Evolutionary conservation across 2,797 vertebrate genomes (phyloP), one percentile per base, ranked within the genome.

Genomic region (Liparis tanakae): DNA sequence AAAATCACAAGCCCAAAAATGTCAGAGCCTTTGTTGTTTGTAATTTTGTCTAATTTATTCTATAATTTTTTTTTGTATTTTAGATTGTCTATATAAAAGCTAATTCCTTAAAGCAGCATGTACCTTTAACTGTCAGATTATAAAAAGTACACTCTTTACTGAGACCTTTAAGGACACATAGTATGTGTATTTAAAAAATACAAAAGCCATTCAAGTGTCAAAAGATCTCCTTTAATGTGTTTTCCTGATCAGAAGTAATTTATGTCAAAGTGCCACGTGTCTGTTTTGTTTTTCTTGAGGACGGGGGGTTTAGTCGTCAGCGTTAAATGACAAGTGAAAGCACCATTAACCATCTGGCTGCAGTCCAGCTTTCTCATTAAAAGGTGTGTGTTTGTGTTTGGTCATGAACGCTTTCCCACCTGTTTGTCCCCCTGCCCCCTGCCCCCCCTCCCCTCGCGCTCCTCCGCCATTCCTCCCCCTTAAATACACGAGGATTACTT

Each of bases 401-500:
- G 70, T 62, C 66, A 53, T 74, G 77, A 70, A 64, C 43, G 74
- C 65, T 85, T 86, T 75, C 72, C 84, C 85, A 83, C 78, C 79
- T 82, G 82, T 84, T 69, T 84, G 51, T 69, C 51, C 44, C 33
- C 13, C 41, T 8, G 25, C 18, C 30, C 39, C 55, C 39, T 1
- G 1, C 1, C 15, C 2, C 9, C 46, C 54, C 60, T 30, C 61
- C 17, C 57, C 3, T 41, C 39, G 39, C 10, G 39, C 15, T 51
- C 20, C 8, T 46, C 60, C 46, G 1, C 17, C 67, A 57, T 62
- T 39, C 51, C 60, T 46, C 53, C 65, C 57, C 51, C 34, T 63
- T 73, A 86, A 88, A 88, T 82, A 86, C 72, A 70, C 50, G 69
- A 70, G 85, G 88, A 89, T 89, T 88, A 86, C 79, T 85, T 67